Conservation (phyloP, 2,113 vertebrate species). For the Argyrosomus japonicus region DNA sequence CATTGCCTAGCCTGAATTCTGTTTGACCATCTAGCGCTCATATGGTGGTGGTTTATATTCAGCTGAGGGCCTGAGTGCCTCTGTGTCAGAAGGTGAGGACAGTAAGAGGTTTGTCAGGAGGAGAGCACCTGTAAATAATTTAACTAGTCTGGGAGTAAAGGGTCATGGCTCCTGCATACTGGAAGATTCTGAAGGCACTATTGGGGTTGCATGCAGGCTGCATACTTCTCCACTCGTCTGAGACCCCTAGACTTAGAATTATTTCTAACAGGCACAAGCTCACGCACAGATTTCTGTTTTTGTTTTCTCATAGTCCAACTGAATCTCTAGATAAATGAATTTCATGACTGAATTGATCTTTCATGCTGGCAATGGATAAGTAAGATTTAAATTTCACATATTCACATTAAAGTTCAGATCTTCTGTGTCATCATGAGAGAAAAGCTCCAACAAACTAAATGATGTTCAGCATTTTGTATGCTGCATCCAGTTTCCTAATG, state of each 20-base stretch:
- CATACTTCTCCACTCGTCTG: constrained; percentile 7
- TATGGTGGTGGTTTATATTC: constrained; percentile 57
- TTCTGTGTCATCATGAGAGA: background rate
- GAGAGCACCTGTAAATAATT: constrained; percentile 76
- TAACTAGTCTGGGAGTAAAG: constrained; percentile 69
- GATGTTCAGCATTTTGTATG: constrained; percentile 11
- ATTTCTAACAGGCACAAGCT: constrained; percentile 8
- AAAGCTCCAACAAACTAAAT: constrained; percentile 15
- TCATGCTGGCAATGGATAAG: background rate
- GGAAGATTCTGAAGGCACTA: constrained; percentile 38
- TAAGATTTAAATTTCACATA: background rate
- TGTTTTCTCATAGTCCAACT: background rate
- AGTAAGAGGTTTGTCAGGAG: constrained; percentile 68
- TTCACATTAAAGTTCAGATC: background rate
- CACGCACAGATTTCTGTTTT: constrained; percentile 17
- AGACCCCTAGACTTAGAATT: constrained; percentile 12
- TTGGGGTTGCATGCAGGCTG: constrained; percentile 9
- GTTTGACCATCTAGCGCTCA: background rate
- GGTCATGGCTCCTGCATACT: constrained; percentile 63
- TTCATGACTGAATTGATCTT: background rate
- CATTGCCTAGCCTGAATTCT: background rate
- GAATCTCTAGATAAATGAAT: background rate
- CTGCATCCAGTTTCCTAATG: constrained; percentile 24
- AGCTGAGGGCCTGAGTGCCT: constrained; percentile 51
- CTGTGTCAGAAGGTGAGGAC: constrained; percentile 66